Base-by-base conservation (phyloP, 2,797 vertebrate species). In the Telmatherina bonti region DNA sequence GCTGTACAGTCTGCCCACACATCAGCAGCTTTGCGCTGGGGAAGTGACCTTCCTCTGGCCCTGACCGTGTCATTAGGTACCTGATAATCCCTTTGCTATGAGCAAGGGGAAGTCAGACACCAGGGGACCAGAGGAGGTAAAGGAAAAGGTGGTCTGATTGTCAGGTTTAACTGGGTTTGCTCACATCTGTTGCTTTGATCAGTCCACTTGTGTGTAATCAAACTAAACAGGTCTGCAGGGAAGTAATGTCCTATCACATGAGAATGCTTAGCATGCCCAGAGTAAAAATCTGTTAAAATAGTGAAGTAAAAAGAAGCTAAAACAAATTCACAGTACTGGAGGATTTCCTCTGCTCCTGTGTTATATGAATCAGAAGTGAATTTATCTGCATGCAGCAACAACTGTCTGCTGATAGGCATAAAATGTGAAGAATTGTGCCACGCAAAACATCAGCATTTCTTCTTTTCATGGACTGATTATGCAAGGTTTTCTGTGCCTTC, bases 101-200 rank as follows among this genome's bases (percentile, higher is more conserved):
- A 82, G 87, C 81, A 35, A 71, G 74, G 89, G 85, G 85, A 92
- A 87, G 88, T 81, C 78, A 72, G 77, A 79, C 86, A 76, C 74
- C 68, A 31, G 78, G 86, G 86, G 62, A 70, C 62, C 69, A 63
- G 33, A 53, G 43, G 33, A 35, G 71, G 70, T 41, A 66, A 51
- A 67, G 68, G 63, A 72, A n/a, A 66, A 65, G 67, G 47, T 35
- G n/a, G 60, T 78, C 59, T 58, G 70, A 65, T 62, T 82, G 76
- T 74, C 78, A 82, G 78, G 82, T 73, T 71, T 51, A 55, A 51
- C 55, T 3, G 55, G 54, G 74, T 72, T 29, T 68, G 38, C 69
- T 84, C 76, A 12, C 53, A 52, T 70, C 72, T 45, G 38, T 60
- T 18, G 64, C 85, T 90, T 89, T 90, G 88, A 91, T 91, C 91